These are phyloP conservation scores for Ptychobarbus kaznakovi DNA, from an alignment of 2,797 vertebrate species.

Conservation along the genomic window DNA sequence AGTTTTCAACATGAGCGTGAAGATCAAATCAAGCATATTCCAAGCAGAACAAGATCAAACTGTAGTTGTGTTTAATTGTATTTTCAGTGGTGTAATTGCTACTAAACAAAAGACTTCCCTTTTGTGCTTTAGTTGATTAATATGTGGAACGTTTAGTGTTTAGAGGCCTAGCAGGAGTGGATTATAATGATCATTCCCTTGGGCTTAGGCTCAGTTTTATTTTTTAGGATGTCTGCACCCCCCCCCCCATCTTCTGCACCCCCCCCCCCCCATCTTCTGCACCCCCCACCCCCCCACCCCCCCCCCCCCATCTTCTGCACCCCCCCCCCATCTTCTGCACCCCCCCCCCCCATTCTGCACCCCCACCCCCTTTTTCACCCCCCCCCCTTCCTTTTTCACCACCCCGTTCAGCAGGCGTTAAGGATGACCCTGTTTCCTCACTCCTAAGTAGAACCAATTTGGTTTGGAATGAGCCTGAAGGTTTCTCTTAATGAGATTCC, in stretches of 20 bases:
- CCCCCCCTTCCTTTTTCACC: slow-evolving; percentile 33
- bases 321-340: slow-evolving; percentile 31
- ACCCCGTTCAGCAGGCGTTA: slow-evolving; percentile 56
- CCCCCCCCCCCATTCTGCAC: slow-evolving; percentile 25
- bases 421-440: slow-evolving; percentile 64
- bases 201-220: slow-evolving; percentile 57
- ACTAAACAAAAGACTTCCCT: slow-evolving; percentile 52
- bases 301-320: slow-evolving; percentile 23
- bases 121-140: slow-evolving; percentile 61
- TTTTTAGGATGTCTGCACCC: slow-evolving; percentile 61
- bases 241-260: slow-evolving; percentile 32
- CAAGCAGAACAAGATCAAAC: slow-evolving; percentile 17
- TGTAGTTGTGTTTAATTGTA: slow-evolving; percentile 44
- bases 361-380: slow-evolving; percentile 37
- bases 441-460: slow-evolving; percentile 63
- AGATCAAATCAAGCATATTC: slow-evolving; percentile 27
- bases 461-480: slow-evolving; percentile 66
- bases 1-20: slow-evolving; percentile 8
- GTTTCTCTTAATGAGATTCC: slow-evolving; percentile 64
- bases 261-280: too few species aligned
- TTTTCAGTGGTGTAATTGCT: slow-evolving; percentile 48
- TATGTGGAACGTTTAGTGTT: slow-evolving; percentile 56
- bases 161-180: slow-evolving; percentile 54
- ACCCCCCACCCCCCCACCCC: too few species aligned
- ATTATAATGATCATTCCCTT: slow-evolving; percentile 65